Evolutionary conservation across 2,113 vertebrate species (phyloP), one percentile per base, ranked within the genome.

Genomic region (Hydrochoerus hydrochaeris): DNA sequence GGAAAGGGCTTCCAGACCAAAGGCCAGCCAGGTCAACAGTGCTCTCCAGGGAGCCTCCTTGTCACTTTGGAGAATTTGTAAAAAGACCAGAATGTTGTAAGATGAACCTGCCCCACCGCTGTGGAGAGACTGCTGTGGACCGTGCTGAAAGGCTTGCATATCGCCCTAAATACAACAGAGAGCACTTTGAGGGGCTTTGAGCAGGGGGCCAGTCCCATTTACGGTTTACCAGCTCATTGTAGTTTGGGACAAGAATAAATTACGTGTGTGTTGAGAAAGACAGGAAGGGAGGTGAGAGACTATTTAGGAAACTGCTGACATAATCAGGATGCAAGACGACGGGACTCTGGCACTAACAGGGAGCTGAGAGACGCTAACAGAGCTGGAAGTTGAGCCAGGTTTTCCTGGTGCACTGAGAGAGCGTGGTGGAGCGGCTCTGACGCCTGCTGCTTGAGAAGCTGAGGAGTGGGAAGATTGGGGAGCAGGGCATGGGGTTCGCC

Each of bases 211-310:
- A 38, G 75, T 93, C 75, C 83, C 14, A 80, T 90, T 93, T 77
- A 65, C 26, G 54, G 35, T 41, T 94, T 95, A 28, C 54, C 28
- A 91, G 12, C 60, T 78, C 32, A 60, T 82, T 85, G 38, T 82
- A 41, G 8, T 87, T 94, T 91, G 69, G 88, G 52, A 88, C 24
- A 88, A 82, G 85, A 92, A 73, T n/a, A 85, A 63, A 85, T 58
- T 65, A 3, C 41, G 1, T 85, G n/a, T 41, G 52, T 82, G 22
- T 87, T 78, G 58, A 38, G 57, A 63, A n/a, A 84, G 35, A 52
- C n/a, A 90, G 62, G 22, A 73, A 77, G 92, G 13, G n/a, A 67
- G 20, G 77, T 54, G 35, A 46, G n/a, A 69, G 57, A 62, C 62
- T 67, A 7, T 94, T 71, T 35, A 77, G 87, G 41, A 96, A 91